These are phyloP conservation scores for Malurus elegans DNA, from an alignment of 2,113 vertebrate genomes.

Conservation along the genomic window DNA sequence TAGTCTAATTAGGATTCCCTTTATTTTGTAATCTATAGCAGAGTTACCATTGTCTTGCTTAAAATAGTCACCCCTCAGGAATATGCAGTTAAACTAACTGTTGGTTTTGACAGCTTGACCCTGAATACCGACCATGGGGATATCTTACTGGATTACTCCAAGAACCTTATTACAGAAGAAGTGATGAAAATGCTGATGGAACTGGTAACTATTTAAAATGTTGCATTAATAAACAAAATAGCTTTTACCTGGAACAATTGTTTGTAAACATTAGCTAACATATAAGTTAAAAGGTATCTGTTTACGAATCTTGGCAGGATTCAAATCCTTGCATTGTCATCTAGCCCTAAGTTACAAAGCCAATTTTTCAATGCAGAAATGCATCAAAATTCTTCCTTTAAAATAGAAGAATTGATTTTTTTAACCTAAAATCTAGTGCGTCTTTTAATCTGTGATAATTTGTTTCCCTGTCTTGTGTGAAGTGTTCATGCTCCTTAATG, in stretches of 20 bases:
- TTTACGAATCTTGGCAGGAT: neutral
- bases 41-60: neutral
- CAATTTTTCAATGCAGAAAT: neutral
- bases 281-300: neutral
- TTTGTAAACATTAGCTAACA: neutral
- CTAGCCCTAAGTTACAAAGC: neutral
- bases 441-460: neutral
- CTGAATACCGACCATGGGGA: conserved; percentile 87
- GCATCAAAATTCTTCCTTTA: neutral
- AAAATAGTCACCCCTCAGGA: neutral
- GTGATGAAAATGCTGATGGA: conserved; percentile 90
- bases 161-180: conserved; percentile 91
- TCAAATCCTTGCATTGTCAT: neutral
- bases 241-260: neutral
- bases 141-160: conserved; percentile 93
- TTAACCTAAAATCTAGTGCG: neutral
- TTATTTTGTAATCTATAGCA: neutral
- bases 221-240: neutral
- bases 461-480: neutral
- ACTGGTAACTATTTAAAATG: conserved; percentile 79
- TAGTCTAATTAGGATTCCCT: neutral
- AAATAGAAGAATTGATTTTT: neutral
- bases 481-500: neutral
- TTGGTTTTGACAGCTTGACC: conserved; percentile 75
- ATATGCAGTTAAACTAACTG: neutral